Evolutionary conservation across 2,888 invertebrate genomes (phyloP).

Genomic region (Xylophagus ater): DNA sequence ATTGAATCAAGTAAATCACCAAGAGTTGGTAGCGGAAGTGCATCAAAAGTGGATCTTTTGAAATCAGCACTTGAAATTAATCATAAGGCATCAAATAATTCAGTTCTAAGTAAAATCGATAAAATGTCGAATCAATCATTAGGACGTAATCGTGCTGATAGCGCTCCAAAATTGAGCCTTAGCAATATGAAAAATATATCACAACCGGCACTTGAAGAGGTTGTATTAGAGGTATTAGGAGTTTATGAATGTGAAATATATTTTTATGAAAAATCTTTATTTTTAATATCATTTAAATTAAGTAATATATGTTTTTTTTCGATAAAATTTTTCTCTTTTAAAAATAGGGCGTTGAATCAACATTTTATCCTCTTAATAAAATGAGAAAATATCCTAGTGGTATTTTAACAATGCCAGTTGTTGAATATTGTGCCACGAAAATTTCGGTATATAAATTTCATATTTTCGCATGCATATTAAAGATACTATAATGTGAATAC

Average conservation of each 20-base stretch:
- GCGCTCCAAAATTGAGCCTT: constrained; percentile 49
- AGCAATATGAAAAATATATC: constrained; percentile 48
- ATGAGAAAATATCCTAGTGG: constrained; percentile 40
- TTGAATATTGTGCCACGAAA: constrained; percentile 36
- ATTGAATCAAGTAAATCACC: constrained; percentile 36
- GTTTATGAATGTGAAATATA: constrained; percentile 10
- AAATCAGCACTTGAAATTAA: constrained; percentile 60
- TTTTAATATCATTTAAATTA: constrained; percentile 3
- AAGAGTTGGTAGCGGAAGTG: constrained; percentile 35
- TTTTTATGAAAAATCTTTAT: constrained; percentile 3
- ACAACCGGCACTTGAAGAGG: constrained; percentile 44
- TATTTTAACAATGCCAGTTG: constrained; percentile 37
- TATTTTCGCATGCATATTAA: background rate
- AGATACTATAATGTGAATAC: background rate
- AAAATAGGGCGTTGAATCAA: constrained; percentile 38
- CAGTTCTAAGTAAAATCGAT: constrained; percentile 38
- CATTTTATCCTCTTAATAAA: constrained; percentile 35
- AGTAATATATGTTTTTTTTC: background rate
- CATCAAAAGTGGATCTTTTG: constrained; percentile 50
- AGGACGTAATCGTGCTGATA: constrained; percentile 45
- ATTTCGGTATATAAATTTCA: constrained; percentile 31
- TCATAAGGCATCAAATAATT: constrained; percentile 43
- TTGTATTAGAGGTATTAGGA: constrained; percentile 50
- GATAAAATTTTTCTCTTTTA: constrained; percentile 6
- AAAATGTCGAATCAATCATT: constrained; percentile 51